Evolutionary conservation across 1,140 invertebrate genomes (phyloP).

Genomic region (Scaptomyza montana): DNA sequence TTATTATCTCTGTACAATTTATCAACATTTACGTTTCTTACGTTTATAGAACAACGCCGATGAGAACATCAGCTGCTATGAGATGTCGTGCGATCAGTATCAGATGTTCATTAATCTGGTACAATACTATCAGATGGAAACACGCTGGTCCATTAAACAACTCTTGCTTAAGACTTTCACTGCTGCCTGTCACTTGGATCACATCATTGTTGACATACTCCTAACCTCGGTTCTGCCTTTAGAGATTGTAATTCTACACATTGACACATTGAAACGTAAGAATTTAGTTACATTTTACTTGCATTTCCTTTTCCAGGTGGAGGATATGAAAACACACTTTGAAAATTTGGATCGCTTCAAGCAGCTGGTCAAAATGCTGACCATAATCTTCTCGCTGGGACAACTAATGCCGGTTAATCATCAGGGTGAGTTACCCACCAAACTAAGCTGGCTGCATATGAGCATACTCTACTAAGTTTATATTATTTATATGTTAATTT

Average conservation of each 20-base stretch:
- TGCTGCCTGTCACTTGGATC: conserved; percentile 92
- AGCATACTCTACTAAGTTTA: conserved; percentile 1
- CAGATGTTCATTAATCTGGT: conserved; percentile 90
- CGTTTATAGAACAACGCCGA: conserved; percentile 91
- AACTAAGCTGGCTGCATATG: too few species aligned
- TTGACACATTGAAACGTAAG: neutral
- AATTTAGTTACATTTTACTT: neutral
- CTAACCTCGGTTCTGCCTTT: conserved; percentile 93
- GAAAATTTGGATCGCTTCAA: conserved; percentile 80
- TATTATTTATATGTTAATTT: too few species aligned
- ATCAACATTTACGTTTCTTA: neutral
- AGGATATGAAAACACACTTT: conserved; percentile 83
- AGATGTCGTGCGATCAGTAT: conserved; percentile 90
- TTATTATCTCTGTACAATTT: neutral
- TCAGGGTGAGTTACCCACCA: conserved; percentile 86
- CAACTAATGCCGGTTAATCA: conserved; percentile 93
- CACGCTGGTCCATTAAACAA: conserved; percentile 91
- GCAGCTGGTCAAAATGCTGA: conserved; percentile 89
- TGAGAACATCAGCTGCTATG: conserved; percentile 90
- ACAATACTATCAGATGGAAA: conserved; percentile 97
- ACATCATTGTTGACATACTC: conserved; percentile 90
- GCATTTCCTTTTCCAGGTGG: conserved; percentile 53
- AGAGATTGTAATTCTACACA: conserved; percentile 88
- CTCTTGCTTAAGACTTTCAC: conserved; percentile 93
- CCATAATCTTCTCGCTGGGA: conserved; percentile 94